These are phyloP conservation scores for Huso huso DNA, from an alignment of 2,797 vertebrate genomes.

Conservation along the genomic window DNA sequence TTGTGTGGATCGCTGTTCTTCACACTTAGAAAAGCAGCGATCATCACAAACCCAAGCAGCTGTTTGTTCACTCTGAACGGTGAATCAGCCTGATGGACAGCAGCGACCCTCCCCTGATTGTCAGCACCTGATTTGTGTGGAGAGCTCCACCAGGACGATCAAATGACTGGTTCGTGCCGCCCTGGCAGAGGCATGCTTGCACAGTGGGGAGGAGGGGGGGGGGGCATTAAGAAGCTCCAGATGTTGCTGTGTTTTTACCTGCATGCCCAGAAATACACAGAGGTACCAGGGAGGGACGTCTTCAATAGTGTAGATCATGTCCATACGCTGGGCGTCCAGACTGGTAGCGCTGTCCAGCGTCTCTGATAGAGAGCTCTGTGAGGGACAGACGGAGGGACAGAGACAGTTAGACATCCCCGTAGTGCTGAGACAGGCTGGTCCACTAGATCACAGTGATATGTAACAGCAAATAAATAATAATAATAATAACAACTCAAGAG, in stretches of 20 bases:
- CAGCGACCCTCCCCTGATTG: no score
- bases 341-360: conserved; percentile 80
- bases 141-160: background rate
- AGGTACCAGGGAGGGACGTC: conserved; percentile 96
- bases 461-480: background rate
- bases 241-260: conserved; percentile 55
- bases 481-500: no score
- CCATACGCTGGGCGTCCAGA: conserved; percentile 67
- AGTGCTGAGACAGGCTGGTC: background rate
- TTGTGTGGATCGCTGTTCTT: no score
- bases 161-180: background rate
- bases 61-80: no score
- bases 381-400: conserved; percentile 17
- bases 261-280: conserved; percentile 89
- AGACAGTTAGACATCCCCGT: conserved; percentile 4
- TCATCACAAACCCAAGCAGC: no score
- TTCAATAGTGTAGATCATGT: conserved; percentile 97
- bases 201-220: no score
- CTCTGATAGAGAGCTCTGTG: conserved; percentile 83
- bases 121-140: background rate
- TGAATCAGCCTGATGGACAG: no score
- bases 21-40: no score
- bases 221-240: no score
- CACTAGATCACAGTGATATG: no score
- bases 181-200: no score